Evolutionary conservation across 2,888 invertebrate genomes (phyloP).

Genomic region (Agriopis marginaria): DNA sequence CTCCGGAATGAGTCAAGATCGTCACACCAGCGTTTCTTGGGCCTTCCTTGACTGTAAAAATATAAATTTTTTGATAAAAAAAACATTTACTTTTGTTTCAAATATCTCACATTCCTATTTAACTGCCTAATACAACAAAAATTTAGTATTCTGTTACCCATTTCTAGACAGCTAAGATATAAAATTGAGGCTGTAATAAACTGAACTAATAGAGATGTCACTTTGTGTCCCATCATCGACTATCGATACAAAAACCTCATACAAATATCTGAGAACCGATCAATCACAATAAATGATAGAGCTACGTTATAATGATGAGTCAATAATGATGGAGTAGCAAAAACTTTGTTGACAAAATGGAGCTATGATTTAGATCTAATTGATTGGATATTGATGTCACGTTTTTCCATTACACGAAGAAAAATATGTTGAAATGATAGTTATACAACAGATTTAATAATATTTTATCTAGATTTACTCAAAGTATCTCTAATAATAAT

Average conservation of each 20-base stretch:
- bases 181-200: constrained; percentile 1
- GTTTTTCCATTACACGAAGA: background rate
- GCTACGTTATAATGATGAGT: constrained; percentile 10
- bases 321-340: constrained; percentile 19
- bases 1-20: too few species aligned
- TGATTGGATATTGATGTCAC: constrained; percentile 7
- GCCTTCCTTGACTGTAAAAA: too few species aligned
- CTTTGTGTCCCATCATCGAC: background rate
- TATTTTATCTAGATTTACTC: too few species aligned
- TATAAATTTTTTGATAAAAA: too few species aligned
- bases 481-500: too few species aligned
- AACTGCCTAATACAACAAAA: too few species aligned
- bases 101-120: too few species aligned
- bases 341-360: constrained; percentile 22
- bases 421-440: background rate
- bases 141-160: background rate
- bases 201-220: constrained; percentile 17
- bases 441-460: too few species aligned
- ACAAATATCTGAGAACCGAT: constrained; percentile 5
- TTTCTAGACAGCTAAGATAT: constrained; percentile 2
- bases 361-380: constrained; percentile 6
- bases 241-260: constrained; percentile 16
- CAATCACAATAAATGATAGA: constrained; percentile 23
- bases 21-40: too few species aligned
- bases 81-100: too few species aligned